These are phyloP conservation scores for Eudyptes chrysolophus DNA, from an alignment of 2,113 vertebrate genomes.

Conservation along the genomic window DNA sequence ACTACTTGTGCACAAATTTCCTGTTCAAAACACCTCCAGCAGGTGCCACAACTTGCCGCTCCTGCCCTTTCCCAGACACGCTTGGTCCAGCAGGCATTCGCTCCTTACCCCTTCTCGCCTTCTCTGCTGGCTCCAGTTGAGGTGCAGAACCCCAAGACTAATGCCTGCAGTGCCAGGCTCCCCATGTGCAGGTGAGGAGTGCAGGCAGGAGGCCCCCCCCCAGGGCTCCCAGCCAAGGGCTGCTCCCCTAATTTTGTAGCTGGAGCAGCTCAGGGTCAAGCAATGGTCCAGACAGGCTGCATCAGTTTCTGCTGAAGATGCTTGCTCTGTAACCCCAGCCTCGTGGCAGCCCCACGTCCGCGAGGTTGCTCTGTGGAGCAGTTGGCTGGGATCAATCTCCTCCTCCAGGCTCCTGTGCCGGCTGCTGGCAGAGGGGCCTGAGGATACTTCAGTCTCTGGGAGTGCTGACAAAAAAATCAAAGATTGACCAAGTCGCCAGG, in stretches of 20 bases:
- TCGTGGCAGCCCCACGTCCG: fast-evolving
- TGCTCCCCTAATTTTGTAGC: not conserved
- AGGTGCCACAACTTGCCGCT: not conserved
- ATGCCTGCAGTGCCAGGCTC: fast-evolving
- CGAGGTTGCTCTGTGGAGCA: not conserved
- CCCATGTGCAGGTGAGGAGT: not conserved
- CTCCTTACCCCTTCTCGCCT: not conserved
- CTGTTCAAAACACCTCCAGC: not conserved
- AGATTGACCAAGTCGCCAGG: not conserved
- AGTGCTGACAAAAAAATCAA: not conserved
- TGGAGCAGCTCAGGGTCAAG: not conserved
- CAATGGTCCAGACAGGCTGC: not conserved
- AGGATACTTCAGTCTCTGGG: not conserved
- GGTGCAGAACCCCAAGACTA: not conserved
- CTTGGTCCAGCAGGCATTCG: not conserved
- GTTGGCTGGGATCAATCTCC: not conserved
- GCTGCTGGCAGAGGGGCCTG: not conserved
- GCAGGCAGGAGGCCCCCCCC: not conserved
- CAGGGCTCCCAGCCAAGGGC: not conserved
- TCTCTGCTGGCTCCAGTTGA: not conserved
- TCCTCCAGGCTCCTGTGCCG: not conserved
- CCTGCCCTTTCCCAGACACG: not conserved
- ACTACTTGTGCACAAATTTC: not conserved
- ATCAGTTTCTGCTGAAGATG: not conserved
- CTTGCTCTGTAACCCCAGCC: not conserved